Base-by-base conservation (phyloP, 2,113 vertebrate genomes). In the Drymodes brunneopygia region DNA sequence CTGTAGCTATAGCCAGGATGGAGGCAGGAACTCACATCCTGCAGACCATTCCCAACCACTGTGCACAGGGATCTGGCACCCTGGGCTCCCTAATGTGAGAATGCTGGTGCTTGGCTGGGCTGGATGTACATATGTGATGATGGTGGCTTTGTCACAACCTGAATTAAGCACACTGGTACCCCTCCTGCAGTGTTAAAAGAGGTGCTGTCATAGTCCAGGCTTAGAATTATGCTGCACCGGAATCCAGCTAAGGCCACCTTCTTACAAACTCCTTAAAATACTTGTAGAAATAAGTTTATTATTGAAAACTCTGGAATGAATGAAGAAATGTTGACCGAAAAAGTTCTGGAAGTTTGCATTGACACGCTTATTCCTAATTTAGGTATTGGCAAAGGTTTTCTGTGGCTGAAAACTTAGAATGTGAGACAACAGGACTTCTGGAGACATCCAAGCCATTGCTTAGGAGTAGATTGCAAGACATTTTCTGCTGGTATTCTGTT, bases 181-280 rank as follows among this genome's bases (percentile, higher is more conserved):
- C 25, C 20, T 61, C 3, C 6, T 27, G 51, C 73, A 20, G 72
- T 0, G 24, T 19, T 51, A 5, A 42, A 50, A n/a, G 42, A n/a
- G 27, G 1, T 40, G 53, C 71, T 79, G 36, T 27, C 1, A 0
- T 9, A 27, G 23, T n/a, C 24, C 21, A 44, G 53, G 35, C 29
- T 47, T 53, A 23, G 51, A 74, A 27, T 1, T 47, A 19, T 19
- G 66, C 57, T 72, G 36, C 2, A 5, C 40, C 36, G 29, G 9
- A 48, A 57, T 80, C 38, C 33, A 67, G 38, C 16, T 12, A 29
- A 54, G 33, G 45, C n/a, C 20, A 58, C 42, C 18, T 65, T 73
- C 82, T 70, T 35, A 54, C 0, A 8, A 38, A 19, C 38, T 87
- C 53, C 60, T 88, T 90, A 50, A 70, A 88, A 33, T 35, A 64